A percentile compares a stretch with the other conserved stretches of the same genome.
These are phyloP conservation scores for Sceloporus tristichus DNA, from an alignment of 2,113 vertebrate genomes.

Conservation along the genomic window DNA sequence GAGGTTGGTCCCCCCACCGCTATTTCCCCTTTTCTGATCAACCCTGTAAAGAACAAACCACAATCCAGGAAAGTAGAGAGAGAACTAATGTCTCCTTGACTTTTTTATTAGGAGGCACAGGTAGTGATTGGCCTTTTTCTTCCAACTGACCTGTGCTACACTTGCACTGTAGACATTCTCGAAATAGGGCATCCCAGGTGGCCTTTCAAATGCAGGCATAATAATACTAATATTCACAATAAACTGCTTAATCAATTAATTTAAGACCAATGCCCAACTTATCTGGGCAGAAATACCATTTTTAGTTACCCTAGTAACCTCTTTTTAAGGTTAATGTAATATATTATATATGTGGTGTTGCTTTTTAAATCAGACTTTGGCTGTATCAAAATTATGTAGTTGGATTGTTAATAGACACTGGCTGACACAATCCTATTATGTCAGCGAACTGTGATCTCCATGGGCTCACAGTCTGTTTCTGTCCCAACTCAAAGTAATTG, in stretches of 20 bases:
- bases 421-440: background rate
- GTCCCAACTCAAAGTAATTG: background rate
- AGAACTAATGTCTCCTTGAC: rapidly evolving
- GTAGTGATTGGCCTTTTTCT: constrained; percentile 37
- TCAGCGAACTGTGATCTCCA: background rate
- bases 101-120: constrained; percentile 30
- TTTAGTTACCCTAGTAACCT: background rate
- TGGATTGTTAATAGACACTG: background rate
- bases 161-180: constrained; percentile 40
- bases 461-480: background rate
- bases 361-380: background rate
- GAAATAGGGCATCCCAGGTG: background rate
- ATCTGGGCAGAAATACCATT: background rate
- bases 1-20: background rate
- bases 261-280: background rate
- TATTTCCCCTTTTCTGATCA: background rate
- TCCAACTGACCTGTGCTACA: constrained; percentile 17
- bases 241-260: background rate
- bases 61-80: constrained; percentile 31
- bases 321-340: background rate
- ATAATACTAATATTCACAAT: constrained; percentile 26
- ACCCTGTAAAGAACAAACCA: constrained; percentile 43
- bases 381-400: background rate
- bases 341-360: background rate
- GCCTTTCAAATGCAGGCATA: constrained; percentile 28